Conservation (phyloP, 2,888 invertebrate species). For the Adineta ricciae region DNA sequence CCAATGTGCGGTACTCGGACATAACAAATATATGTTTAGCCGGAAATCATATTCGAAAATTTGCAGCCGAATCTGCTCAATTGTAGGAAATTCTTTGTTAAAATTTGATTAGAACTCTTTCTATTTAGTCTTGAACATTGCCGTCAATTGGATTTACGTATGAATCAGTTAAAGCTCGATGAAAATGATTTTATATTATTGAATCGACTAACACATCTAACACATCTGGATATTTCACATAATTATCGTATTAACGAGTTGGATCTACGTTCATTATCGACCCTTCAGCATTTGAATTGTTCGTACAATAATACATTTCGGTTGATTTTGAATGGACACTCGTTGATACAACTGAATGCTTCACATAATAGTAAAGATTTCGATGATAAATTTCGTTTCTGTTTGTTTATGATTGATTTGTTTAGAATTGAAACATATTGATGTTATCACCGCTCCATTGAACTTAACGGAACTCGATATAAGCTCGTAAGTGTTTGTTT, state of each 20-base stretch:
- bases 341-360: conserved; percentile 48
- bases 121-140: conserved; percentile 9
- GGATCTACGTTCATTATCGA: conserved; percentile 46
- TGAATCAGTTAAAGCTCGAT: conserved; percentile 45
- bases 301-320: conserved; percentile 47
- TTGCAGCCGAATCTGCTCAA: background rate
- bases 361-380: conserved; percentile 46
- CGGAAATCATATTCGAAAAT: conserved; percentile 42
- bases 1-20: background rate
- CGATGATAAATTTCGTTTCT: background rate
- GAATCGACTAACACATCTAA: conserved; percentile 44
- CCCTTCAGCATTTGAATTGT: conserved; percentile 50
- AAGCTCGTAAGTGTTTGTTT: background rate
- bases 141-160: conserved; percentile 42
- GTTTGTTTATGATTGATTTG: background rate
- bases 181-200: conserved; percentile 45
- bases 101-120: too few relatives aligned
- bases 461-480: background rate
- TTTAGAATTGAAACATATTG: background rate
- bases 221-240: conserved; percentile 51
- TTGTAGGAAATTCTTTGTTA: too few relatives aligned
- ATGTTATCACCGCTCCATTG: background rate
- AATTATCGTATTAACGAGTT: conserved; percentile 41
- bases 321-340: conserved; percentile 49
- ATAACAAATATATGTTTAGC: conserved; percentile 39